These are phyloP conservation scores for Setophaga kirtlandii DNA, from an alignment of 2,113 vertebrate genomes.

Conservation along the genomic window DNA sequence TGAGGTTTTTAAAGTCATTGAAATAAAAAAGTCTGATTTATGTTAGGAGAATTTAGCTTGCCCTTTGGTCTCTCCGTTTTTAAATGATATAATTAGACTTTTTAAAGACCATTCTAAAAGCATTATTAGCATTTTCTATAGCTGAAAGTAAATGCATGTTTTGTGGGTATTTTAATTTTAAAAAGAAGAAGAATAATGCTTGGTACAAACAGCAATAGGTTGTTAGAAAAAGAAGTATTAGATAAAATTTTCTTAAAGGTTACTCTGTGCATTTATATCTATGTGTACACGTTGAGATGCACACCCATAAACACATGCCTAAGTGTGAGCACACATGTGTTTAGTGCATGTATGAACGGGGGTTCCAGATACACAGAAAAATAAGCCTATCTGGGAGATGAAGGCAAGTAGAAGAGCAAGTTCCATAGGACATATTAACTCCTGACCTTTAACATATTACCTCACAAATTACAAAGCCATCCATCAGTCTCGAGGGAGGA, in stretches of 20 bases:
- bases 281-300: background rate
- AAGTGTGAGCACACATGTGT: slow-evolving; percentile 10
- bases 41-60: slow-evolving; percentile 92
- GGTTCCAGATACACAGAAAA: slow-evolving; percentile 42
- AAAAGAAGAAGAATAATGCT: slow-evolving; percentile 83
- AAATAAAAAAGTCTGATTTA: slow-evolving; percentile 92
- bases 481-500: slow-evolving; percentile 59
- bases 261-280: slow-evolving; percentile 46
- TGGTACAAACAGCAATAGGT: slow-evolving; percentile 80
- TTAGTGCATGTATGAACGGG: slow-evolving; percentile 44
- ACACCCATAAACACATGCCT: slow-evolving; percentile 18
- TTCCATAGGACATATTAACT: slow-evolving; percentile 77
- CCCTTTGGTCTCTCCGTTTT: slow-evolving; percentile 91
- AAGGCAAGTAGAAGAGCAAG: slow-evolving; percentile 68
- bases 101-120: slow-evolving; percentile 95
- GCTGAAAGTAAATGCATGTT: slow-evolving; percentile 85
- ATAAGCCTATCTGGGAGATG: slow-evolving; percentile 64
- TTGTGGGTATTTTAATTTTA: slow-evolving; percentile 86
- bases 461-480: slow-evolving; percentile 75
- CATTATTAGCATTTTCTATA: slow-evolving; percentile 90
- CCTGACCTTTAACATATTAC: slow-evolving; percentile 80
- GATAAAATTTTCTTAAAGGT: slow-evolving; percentile 71
- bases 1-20: slow-evolving; percentile 87
- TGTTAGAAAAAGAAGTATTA: slow-evolving; percentile 77
- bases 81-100: slow-evolving; percentile 96